A percentile compares a stretch with the other conserved stretches of the same genome.
Evolutionary conservation across 2,888 invertebrate species (phyloP).

Genomic region (Trachelus tabidus): DNA sequence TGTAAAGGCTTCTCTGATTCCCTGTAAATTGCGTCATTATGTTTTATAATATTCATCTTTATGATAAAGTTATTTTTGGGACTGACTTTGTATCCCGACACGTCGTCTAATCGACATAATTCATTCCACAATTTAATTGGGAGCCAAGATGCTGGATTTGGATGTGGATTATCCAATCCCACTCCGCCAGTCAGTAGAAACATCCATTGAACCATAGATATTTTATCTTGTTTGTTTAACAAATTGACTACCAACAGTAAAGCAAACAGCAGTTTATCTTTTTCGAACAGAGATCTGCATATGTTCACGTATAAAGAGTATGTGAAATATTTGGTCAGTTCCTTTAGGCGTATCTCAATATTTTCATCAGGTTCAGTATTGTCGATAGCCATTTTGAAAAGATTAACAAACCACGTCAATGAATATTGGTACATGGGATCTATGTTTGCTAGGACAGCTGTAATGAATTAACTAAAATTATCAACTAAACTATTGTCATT

Average conservation of each 20-base stretch:
- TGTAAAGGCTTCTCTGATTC: conserved; percentile 76
- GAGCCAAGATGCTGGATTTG: conserved; percentile 80
- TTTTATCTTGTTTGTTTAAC: conserved; percentile 70
- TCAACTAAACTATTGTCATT: neutral
- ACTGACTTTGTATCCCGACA: conserved; percentile 67
- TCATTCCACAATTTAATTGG: conserved; percentile 82
- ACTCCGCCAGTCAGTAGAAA: conserved; percentile 90
- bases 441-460: conserved; percentile 87
- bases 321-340: conserved; percentile 85
- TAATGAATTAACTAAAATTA: conserved; percentile 38
- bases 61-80: neutral
- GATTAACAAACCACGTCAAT: conserved; percentile 90
- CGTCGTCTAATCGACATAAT: conserved; percentile 74
- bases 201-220: conserved; percentile 78
- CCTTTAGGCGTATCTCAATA: conserved; percentile 77
- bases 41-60: too few relatives aligned
- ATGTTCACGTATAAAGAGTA: conserved; percentile 91
- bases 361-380: conserved; percentile 88
- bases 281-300: conserved; percentile 93
- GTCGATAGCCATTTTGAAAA: conserved; percentile 88
- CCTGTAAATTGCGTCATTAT: conserved; percentile 52
- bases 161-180: conserved; percentile 79
- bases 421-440: conserved; percentile 99
- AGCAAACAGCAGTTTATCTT: conserved; percentile 93
- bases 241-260: conserved; percentile 80